Percentiles rank a stretch among this genome's conserved stretches.
phyloP scores from a whole-genome alignment of 2,797 vertebrate species.

The Hirundo rustica region DNA sequence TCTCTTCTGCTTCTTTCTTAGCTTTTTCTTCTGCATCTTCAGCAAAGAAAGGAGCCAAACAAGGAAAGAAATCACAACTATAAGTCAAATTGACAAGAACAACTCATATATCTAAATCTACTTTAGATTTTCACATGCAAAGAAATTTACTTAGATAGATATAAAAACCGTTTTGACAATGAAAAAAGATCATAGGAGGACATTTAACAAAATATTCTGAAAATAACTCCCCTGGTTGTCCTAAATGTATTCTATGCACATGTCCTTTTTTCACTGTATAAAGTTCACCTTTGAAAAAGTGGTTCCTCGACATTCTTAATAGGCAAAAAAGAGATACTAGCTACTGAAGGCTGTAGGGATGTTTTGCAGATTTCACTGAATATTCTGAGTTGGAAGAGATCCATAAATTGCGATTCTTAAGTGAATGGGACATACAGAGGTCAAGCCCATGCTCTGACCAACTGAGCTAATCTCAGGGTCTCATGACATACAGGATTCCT shows the following conservation, averaged over 20 bases:
- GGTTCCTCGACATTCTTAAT: neutral
- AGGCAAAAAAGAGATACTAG: neutral
- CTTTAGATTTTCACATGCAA: neutral
- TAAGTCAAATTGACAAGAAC: neutral
- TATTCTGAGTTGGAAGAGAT: neutral
- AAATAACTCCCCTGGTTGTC: neutral
- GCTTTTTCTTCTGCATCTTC: constrained; percentile 85
- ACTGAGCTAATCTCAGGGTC: neutral
- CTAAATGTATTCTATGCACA: neutral
- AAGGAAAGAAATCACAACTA: neutral
- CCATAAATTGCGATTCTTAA: neutral
- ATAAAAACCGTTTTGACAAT: neutral
- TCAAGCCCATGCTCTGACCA: neutral
- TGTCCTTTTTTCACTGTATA: neutral
- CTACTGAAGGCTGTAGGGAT: neutral
- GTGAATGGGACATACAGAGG: neutral
- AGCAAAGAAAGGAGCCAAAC: constrained; percentile 12
- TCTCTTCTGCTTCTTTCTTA: constrained; percentile 79
- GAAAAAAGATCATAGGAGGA: neutral
- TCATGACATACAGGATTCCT: neutral
- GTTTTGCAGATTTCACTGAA: neutral
- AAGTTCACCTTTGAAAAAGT: neutral
- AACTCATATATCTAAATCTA: neutral
- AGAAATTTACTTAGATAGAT: neutral
- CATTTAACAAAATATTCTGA: neutral